These are phyloP conservation scores for Dusona sp. DNA, from an alignment of 2,888 invertebrate genomes.

Conservation along the genomic window DNA sequence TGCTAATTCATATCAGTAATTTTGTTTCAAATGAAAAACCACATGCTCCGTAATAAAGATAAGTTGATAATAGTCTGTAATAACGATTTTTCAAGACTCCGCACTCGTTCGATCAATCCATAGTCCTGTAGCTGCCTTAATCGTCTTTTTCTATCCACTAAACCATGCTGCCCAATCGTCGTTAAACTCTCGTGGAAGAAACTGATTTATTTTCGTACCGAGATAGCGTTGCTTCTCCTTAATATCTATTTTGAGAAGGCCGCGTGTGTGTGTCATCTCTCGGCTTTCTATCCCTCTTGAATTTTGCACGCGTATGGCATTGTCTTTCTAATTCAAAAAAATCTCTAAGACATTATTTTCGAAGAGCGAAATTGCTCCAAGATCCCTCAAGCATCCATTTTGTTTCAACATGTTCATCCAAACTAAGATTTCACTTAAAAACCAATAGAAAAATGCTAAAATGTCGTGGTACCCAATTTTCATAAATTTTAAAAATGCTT, in stretches of 20 bases:
- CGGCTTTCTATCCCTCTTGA: constrained; percentile 54
- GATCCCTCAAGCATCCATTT: background rate
- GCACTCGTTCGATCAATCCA: background rate
- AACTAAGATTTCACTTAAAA: background rate
- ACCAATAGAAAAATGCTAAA: background rate
- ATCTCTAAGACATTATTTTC: background rate
- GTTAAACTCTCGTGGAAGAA: constrained; percentile 74
- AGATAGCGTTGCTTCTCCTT: constrained; percentile 75
- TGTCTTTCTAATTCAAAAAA: constrained; percentile 10
- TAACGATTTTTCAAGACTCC: constrained; percentile 10
- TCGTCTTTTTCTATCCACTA: constrained; percentile 44
- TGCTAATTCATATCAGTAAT: background rate
- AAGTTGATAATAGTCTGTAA: background rate
- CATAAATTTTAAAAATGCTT: background rate
- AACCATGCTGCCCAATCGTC: constrained; percentile 41
- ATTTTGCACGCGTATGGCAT: constrained; percentile 61
- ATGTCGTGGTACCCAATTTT: background rate
- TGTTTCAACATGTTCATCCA: background rate
- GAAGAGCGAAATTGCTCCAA: background rate
- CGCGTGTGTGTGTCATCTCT: constrained; percentile 66
- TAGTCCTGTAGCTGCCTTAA: background rate
- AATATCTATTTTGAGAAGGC: constrained; percentile 82
- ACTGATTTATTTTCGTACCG: constrained; percentile 81
- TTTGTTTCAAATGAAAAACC: background rate
- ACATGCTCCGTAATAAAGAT: background rate